phyloP scores from a whole-genome alignment of 2,888 invertebrate genomes.

The Ophion costatus region DNA sequence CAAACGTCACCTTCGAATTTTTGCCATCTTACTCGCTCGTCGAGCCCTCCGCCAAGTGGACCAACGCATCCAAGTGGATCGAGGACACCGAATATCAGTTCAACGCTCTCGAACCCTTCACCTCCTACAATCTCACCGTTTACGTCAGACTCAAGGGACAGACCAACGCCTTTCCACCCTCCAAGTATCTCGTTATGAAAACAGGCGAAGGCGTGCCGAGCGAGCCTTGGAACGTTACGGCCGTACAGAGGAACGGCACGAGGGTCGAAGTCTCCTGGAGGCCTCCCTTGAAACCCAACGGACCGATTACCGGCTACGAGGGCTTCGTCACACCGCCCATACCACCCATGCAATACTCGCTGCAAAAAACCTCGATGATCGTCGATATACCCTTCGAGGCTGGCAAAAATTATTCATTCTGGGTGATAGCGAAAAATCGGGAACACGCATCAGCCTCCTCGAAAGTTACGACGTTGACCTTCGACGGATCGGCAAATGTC shows the following conservation, averaged over 20 bases:
- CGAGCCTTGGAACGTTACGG: slow-evolving; percentile 88
- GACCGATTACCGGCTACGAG: slow-evolving; percentile 87
- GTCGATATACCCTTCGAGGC: slow-evolving; percentile 86
- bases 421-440: slow-evolving; percentile 89
- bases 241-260: slow-evolving; percentile 87
- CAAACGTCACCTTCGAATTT: slow-evolving; percentile 85
- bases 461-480: slow-evolving; percentile 85
- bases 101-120: slow-evolving; percentile 87
- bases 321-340: slow-evolving; percentile 88
- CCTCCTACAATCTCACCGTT: slow-evolving; percentile 92
- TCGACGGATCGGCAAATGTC: slow-evolving; percentile 88
- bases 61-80: slow-evolving; percentile 87
- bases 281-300: slow-evolving; percentile 87
- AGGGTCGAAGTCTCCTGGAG: slow-evolving; percentile 90
- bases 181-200: slow-evolving; percentile 84
- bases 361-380: slow-evolving; percentile 84
- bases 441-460: slow-evolving; percentile 87
- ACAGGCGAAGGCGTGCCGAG: slow-evolving; percentile 90
- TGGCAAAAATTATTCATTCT: slow-evolving; percentile 88
- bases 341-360: slow-evolving; percentile 84
- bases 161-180: slow-evolving; percentile 86
- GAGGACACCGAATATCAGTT: slow-evolving; percentile 87
- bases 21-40: slow-evolving; percentile 88
- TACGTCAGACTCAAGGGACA: slow-evolving; percentile 87
- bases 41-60: slow-evolving; percentile 85